phyloP scores from a whole-genome alignment of 2,797 vertebrate species.

The Brotula barbata region DNA sequence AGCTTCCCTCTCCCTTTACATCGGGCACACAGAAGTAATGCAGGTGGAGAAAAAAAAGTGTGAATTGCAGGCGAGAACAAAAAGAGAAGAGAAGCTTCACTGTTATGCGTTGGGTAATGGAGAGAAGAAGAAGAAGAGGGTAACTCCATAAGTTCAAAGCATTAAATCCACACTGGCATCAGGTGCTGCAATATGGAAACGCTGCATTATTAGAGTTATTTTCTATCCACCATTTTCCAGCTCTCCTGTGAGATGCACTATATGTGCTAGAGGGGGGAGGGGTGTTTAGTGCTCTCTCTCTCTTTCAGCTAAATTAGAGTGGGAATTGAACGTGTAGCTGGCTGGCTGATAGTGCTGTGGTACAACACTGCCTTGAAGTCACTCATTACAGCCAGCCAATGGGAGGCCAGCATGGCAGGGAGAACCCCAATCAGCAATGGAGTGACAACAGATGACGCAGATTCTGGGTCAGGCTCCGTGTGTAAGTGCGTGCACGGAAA shows the following conservation, averaged over 20 bases:
- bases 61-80: no score
- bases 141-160: no score
- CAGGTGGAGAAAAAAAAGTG: no score
- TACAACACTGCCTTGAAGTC: constrained; percentile 55
- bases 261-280: constrained; percentile 37
- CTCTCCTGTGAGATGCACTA: constrained; percentile 9
- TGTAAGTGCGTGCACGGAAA: constrained; percentile 15
- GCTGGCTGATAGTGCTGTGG: constrained; percentile 55
- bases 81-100: no score
- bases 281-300: constrained; percentile 32
- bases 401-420: constrained; percentile 33
- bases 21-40: no score
- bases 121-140: no score
- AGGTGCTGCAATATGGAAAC: no score
- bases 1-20: no score
- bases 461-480: constrained; percentile 5
- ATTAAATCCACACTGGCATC: not conserved
- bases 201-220: no score
- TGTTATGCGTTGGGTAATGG: no score
- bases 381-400: constrained; percentile 57
- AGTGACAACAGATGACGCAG: constrained; percentile 56
- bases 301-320: constrained; percentile 52
- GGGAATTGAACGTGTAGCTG: constrained; percentile 56
- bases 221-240: constrained; percentile 7
- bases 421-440: constrained; percentile 66